These are phyloP conservation scores for Anoplolepis gracilipes DNA, from an alignment of 1,140 invertebrate genomes.

Conservation along the genomic window DNA sequence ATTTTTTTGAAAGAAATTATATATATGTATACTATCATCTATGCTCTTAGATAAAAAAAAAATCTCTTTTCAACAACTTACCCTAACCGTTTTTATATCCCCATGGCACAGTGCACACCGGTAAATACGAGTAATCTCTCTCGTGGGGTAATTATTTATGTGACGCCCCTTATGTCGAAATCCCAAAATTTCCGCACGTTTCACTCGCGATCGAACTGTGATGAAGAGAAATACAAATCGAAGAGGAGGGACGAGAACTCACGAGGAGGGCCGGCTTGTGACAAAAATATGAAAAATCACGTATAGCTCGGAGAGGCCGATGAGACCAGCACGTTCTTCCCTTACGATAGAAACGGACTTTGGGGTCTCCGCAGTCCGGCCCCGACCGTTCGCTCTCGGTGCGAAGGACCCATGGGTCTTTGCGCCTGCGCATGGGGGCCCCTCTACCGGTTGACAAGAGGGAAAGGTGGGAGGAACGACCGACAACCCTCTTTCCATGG, in stretches of 20 bases:
- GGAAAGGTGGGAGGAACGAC: conserved; percentile 42
- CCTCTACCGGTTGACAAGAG: conserved; percentile 44
- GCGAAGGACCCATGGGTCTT: conserved; percentile 61
- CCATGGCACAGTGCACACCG: conserved; percentile 74
- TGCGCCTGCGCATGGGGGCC: conserved; percentile 69
- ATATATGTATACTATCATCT: background rate
- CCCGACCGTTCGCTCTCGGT: conserved; percentile 46
- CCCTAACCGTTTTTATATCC: conserved; percentile 73
- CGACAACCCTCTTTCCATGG: conserved; percentile 68
- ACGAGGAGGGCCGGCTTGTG: background rate
- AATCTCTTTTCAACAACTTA: conserved; percentile 55
- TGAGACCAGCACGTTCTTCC: conserved; percentile 73
- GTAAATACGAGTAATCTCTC: conserved; percentile 65
- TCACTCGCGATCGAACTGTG: conserved; percentile 53
- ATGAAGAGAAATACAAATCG: conserved; percentile 42
- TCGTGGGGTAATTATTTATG: conserved; percentile 34
- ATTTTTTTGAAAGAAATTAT: background rate
- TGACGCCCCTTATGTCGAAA: background rate
- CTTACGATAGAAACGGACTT: conserved; percentile 78
- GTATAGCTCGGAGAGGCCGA: conserved; percentile 36
- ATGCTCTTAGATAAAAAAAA: background rate
- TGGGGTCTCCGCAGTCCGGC: conserved; percentile 77
- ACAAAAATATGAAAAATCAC: conserved; percentile 51
- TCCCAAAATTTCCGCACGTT: conserved; percentile 58
- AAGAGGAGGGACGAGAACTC: conserved; percentile 16